A percentile compares a stretch with the other conserved stretches of the same genome.
These are phyloP conservation scores for Meda fulgida DNA, from an alignment of 2,797 vertebrate genomes.

Conservation along the genomic window DNA sequence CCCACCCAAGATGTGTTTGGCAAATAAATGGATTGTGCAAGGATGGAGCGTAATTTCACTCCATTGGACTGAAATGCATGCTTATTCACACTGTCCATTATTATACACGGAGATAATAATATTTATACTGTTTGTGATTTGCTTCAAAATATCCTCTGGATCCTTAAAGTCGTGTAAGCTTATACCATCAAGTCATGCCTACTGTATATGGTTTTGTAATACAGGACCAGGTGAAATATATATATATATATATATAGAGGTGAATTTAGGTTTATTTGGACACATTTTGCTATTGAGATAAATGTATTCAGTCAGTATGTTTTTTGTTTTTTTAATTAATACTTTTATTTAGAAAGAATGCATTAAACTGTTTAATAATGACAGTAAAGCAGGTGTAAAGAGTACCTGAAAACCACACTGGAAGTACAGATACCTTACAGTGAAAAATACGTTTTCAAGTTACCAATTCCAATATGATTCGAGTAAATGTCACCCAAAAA, in stretches of 20 bases:
- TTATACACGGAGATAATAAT: not conserved
- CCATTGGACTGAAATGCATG: conserved; percentile 60
- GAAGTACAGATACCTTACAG: too few species aligned
- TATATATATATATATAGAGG: too few species aligned
- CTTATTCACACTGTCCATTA: conserved; percentile 51
- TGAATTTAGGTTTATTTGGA: too few species aligned
- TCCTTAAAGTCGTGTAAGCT: not conserved
- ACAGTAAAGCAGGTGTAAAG: not conserved
- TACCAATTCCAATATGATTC: too few species aligned
- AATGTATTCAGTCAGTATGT: too few species aligned
- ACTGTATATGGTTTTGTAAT: not conserved
- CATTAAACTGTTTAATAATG: not conserved
- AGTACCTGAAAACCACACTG: not conserved
- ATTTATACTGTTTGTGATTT: not conserved
- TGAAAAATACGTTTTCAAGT: too few species aligned
- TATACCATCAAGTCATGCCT: not conserved
- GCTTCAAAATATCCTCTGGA: conserved; percentile 2
- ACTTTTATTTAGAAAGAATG: not conserved
- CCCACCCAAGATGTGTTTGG: conserved; percentile 29
- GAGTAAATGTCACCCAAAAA: too few species aligned
- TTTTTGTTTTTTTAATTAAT: not conserved
- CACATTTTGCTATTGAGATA: too few species aligned
- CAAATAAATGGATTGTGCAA: conserved; percentile 58
- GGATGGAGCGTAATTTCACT: conserved; percentile 61
- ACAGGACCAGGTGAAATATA: not conserved